A percentile compares a stretch with the other conserved stretches of the same genome.
phyloP scores from a whole-genome alignment of 2,113 vertebrate genomes.

The Plecturocebus donacophilus region DNA sequence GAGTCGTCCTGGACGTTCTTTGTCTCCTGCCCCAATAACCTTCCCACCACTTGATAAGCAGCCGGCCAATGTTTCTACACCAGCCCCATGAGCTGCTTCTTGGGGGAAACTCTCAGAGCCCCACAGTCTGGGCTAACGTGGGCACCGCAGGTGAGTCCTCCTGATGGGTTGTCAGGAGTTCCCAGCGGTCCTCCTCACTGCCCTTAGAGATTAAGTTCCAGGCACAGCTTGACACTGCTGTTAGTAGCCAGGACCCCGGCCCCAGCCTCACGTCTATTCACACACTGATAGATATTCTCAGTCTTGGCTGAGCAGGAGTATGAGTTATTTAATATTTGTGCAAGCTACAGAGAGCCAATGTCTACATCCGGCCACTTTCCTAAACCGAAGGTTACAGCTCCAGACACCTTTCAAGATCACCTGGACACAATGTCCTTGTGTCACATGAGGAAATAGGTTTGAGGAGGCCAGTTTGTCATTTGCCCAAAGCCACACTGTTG shows the following conservation, averaged over 20 bases:
- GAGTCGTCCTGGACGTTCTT: constrained; percentile 41
- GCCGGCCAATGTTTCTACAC: constrained; percentile 57
- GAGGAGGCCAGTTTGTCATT: not conserved
- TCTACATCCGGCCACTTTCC: not conserved
- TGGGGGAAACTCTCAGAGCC: constrained; percentile 53
- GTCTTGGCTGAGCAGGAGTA: not conserved
- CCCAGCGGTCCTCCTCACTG: not conserved
- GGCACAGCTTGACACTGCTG: not conserved
- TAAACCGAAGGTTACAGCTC: not conserved
- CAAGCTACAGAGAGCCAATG: not conserved
- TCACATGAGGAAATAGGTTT: not conserved
- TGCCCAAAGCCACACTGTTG: not conserved
- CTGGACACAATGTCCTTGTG: not conserved
- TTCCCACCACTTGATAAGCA: constrained; percentile 66
- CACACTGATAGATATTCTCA: not conserved
- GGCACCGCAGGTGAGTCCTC: constrained; percentile 47
- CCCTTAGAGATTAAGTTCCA: constrained; percentile 18
- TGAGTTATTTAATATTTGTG: not conserved
- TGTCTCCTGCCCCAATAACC: constrained; percentile 75
- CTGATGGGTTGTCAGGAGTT: constrained; percentile 58
- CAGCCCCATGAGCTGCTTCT: constrained; percentile 52
- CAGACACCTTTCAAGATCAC: not conserved
- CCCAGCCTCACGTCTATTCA: constrained; percentile 1
- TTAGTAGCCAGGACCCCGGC: not conserved
- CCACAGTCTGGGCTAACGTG: constrained; percentile 3